Evolutionary conservation across 2,113 vertebrate genomes (phyloP).

Genomic region (Dicaeum eximium): DNA sequence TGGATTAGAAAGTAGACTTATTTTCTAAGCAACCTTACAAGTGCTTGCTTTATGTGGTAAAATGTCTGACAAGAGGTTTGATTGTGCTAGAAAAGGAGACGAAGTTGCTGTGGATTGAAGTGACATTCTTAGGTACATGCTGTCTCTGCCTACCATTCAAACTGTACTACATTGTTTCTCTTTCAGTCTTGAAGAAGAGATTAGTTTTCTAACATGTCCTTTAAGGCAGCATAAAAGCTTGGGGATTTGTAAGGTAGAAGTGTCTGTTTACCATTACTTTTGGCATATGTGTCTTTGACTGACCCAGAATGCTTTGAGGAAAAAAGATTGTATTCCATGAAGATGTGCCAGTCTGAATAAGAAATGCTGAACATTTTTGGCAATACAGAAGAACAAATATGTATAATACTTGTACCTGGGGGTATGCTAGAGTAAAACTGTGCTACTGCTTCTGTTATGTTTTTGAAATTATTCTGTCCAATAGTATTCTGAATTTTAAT

Average conservation of each 20-base stretch:
- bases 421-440: background rate
- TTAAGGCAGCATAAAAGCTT: background rate
- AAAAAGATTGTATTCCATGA: background rate
- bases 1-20: background rate
- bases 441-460: background rate
- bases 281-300: background rate
- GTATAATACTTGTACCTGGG: background rate
- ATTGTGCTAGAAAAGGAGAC: background rate
- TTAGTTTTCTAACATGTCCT: background rate
- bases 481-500: background rate
- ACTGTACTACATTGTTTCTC: background rate
- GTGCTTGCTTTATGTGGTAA: background rate
- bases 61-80: background rate
- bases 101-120: background rate
- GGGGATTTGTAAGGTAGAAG: background rate
- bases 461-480: background rate
- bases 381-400: background rate
- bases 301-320: background rate
- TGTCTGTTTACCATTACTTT: background rate
- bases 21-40: background rate
- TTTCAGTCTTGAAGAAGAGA: background rate
- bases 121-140: fast-evolving
- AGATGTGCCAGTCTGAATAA: background rate
- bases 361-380: background rate
- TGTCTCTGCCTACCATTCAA: background rate